These are phyloP conservation scores for Drosophila sp. DNA, from an alignment of 1,140 invertebrate species.

Conservation along the genomic window DNA sequence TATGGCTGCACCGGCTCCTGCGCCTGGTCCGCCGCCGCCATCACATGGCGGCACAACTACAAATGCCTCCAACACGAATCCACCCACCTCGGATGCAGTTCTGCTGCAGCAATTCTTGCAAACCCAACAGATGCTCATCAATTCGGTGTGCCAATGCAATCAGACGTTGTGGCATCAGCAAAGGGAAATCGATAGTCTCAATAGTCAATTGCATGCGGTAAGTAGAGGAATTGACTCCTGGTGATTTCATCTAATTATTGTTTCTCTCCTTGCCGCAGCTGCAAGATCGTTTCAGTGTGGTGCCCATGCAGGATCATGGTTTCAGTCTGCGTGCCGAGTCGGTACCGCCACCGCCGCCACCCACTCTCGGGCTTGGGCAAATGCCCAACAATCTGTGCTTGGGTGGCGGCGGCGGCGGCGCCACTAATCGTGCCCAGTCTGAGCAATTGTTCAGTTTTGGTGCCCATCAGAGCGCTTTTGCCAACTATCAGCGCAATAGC, in stretches of 20 bases:
- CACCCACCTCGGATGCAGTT: slow-evolving; percentile 61
- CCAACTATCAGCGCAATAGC: slow-evolving; percentile 71
- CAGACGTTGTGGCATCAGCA: slow-evolving; percentile 87
- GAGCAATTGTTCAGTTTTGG: slow-evolving; percentile 68
- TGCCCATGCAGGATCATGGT: slow-evolving; percentile 52
- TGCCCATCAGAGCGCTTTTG: slow-evolving; percentile 64
- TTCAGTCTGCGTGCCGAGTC: slow-evolving; percentile 72
- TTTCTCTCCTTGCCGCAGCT: slow-evolving; percentile 38
- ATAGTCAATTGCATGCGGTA: slow-evolving; percentile 72
- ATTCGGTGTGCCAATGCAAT: slow-evolving; percentile 86
- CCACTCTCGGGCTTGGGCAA: slow-evolving; percentile 31
- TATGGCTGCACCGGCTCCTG: slow-evolving; percentile 22
- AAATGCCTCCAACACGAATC: slow-evolving; percentile 50
- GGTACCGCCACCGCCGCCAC: slow-evolving; percentile 61
- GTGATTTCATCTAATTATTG: not conserved
- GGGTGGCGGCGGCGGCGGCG: slow-evolving; percentile 22
- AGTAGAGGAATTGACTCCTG: not conserved
- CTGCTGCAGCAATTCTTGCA: slow-evolving; percentile 85
- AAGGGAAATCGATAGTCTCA: slow-evolving; percentile 84
- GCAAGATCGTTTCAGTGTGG: slow-evolving; percentile 68
- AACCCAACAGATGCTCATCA: slow-evolving; percentile 86
- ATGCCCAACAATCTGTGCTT: slow-evolving; percentile 71
- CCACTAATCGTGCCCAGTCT: slow-evolving; percentile 69
- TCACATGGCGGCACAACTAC: slow-evolving; percentile 39
- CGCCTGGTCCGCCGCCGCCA: slow-evolving; percentile 19